Conservation (phyloP, 2,888 invertebrate genomes). For the Andrena praecox region DNA sequence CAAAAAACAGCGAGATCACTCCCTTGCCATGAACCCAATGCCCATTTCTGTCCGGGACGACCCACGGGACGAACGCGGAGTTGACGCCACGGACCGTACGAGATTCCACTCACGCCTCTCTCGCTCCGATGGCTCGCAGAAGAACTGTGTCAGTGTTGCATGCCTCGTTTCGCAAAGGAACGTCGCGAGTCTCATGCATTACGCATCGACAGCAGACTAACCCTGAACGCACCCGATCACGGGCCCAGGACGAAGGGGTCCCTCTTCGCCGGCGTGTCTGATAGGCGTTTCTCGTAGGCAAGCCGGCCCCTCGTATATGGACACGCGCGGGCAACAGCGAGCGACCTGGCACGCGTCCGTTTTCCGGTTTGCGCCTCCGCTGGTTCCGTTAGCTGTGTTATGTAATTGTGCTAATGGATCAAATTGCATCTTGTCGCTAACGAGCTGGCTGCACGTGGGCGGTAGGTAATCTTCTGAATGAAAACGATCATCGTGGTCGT, state of each 20-base stretch:
- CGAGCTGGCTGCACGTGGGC: constrained; percentile 55
- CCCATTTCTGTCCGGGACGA: constrained; percentile 4
- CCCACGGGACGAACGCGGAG: constrained; percentile 1
- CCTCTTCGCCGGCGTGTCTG: constrained; percentile 53
- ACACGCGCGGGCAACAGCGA: constrained; percentile 72
- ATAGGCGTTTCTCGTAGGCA: constrained; percentile 51
- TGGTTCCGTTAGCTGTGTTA: constrained; percentile 75
- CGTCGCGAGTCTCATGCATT: constrained; percentile 50
- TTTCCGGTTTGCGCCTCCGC: constrained; percentile 76
- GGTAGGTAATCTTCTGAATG: constrained; percentile 23
- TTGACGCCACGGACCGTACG: constrained; percentile 11
- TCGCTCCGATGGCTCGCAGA: constrained; percentile 4
- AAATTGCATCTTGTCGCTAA: constrained; percentile 71
- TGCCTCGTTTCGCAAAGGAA: constrained; percentile 37
- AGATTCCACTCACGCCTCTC: constrained; percentile 31
- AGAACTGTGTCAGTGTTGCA: constrained; percentile 47
- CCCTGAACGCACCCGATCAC: constrained; percentile 24
- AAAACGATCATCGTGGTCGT: constrained; percentile 24
- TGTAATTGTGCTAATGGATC: constrained; percentile 80
- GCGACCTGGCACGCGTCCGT: constrained; percentile 78
- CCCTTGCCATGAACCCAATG: not conserved
- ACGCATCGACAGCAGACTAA: constrained; percentile 33
- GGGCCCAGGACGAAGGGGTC: constrained; percentile 20
- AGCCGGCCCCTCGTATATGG: constrained; percentile 70
- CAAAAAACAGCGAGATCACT: not conserved